Percentiles rank a stretch among this genome's conserved stretches.
These are phyloP conservation scores for Ceyx margarethae DNA, from an alignment of 2,113 vertebrate species.

Conservation along the genomic window DNA sequence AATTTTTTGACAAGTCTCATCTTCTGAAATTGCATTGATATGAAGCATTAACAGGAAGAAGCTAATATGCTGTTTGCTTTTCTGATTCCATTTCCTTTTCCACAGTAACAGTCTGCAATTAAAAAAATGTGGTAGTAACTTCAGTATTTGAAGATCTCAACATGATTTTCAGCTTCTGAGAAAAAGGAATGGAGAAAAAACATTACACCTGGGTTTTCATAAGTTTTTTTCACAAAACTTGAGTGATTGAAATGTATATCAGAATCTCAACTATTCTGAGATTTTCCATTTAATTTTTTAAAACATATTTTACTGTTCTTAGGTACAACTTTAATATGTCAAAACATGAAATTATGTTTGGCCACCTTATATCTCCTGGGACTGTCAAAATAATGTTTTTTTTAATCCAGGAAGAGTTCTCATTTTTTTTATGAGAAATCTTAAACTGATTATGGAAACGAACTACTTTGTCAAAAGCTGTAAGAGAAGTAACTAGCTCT, in stretches of 20 bases:
- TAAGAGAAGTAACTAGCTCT: neutral
- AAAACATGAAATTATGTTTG: neutral
- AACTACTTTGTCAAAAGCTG: neutral
- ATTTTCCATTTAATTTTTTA: neutral
- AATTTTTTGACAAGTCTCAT: neutral
- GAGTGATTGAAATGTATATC: neutral
- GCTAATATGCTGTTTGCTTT: neutral
- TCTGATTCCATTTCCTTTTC: neutral
- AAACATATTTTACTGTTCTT: neutral
- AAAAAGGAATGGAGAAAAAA: constrained; percentile 20
- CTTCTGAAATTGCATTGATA: neutral
- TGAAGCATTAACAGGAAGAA: neutral
- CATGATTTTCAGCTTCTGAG: constrained; percentile 9
- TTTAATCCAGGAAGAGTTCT: neutral
- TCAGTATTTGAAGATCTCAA: neutral
- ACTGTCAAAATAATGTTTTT: neutral
- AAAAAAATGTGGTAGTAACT: neutral
- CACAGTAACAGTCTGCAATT: neutral
- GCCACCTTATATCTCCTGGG: neutral
- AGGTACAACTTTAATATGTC: neutral
- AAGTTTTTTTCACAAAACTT: constrained; percentile 19
- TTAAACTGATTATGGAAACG: neutral
- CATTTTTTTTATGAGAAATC: neutral
- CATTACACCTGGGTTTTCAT: neutral
- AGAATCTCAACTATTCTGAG: neutral